These are phyloP conservation scores for Anableps anableps DNA, from an alignment of 2,797 vertebrate species.

Conservation along the genomic window DNA sequence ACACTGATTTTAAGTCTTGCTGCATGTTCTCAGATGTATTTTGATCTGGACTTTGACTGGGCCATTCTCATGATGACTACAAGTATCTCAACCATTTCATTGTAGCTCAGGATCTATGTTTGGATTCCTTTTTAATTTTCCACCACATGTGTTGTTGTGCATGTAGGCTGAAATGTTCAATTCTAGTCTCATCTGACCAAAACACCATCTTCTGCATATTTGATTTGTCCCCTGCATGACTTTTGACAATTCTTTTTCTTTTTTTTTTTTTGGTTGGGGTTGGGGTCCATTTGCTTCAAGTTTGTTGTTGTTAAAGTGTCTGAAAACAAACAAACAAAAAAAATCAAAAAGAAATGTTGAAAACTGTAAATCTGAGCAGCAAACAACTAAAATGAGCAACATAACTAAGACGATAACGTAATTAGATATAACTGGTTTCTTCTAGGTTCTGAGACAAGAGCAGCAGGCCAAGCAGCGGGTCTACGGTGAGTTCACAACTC, in stretches of 20 bases:
- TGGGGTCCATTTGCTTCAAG: not conserved
- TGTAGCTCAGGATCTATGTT: not conserved
- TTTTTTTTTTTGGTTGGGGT: not conserved
- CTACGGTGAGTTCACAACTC: conserved; percentile 76
- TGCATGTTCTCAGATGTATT: not conserved
- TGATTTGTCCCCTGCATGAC: not conserved
- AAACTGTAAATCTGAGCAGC: not conserved
- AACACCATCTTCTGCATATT: not conserved
- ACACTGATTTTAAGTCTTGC: not conserved
- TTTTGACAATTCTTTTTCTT: not conserved
- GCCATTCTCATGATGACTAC: not conserved
- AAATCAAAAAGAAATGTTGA: not conserved
- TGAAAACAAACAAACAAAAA: not conserved
- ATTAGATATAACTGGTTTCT: conserved; percentile 9
- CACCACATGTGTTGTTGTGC: not conserved
- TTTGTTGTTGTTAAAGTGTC: not conserved
- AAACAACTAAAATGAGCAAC: not conserved
- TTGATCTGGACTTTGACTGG: not conserved
- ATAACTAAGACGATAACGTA: not conserved
- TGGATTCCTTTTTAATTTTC: not conserved
- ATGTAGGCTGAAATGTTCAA: no score
- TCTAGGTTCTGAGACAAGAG: conserved; percentile 79
- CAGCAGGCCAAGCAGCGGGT: conserved; percentile 78
- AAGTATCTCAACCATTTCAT: not conserved
- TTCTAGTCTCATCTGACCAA: not conserved